Evolutionary conservation across 2,113 vertebrate genomes (phyloP), one percentile per base, ranked within the genome.

Genomic region (Baryphthengus martii): DNA sequence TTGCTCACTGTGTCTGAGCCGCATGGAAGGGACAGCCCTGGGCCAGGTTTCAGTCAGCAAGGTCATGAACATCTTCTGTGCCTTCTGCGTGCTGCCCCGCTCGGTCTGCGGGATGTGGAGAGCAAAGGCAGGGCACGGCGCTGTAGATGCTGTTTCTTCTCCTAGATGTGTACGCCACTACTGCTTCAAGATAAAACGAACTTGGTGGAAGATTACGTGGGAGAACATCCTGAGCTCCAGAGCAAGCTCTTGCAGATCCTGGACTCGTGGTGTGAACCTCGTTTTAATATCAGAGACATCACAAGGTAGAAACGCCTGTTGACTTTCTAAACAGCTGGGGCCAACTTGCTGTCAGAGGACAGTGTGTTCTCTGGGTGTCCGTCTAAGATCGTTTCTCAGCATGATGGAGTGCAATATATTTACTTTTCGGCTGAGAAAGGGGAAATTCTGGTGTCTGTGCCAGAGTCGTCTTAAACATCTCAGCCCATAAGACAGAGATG

Each of bases 191-290:
- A 98, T 58, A 98, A 98, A 93, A n/a, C 91, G 29, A 83, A 96
- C 3, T 31, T 99, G 33, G 97, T 98, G 17, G 98, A 99, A 94
- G 89, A 95, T 17, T 98, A 97, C 1, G 98, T 99, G 83, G 86
- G 77, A 6, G 97, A 97, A 33, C 78, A 98, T 79, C 97, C 95
- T 0, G 95, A 97, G 44, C 98, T 99, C 25, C 98, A 99, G 96
- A 65, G 93, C 76, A 95, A 72, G 59, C 98, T 99, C 42, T 87
- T 99, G 78, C 95, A 84, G 31, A 96, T 98, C 84, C 92, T 99
- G 59, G 99, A 99, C 97, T 96, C 97, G 0, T 99, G 99, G 99
- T 99, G 98, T 85, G 94, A 93, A 35, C 98, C 98, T 1, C n/a
- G 61, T 93, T 98, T 99, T 93, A 97, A 95, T 25, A 76, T 97